Conservation (phyloP, 2,113 vertebrate species). For the Cyrtonyx montezumae region DNA sequence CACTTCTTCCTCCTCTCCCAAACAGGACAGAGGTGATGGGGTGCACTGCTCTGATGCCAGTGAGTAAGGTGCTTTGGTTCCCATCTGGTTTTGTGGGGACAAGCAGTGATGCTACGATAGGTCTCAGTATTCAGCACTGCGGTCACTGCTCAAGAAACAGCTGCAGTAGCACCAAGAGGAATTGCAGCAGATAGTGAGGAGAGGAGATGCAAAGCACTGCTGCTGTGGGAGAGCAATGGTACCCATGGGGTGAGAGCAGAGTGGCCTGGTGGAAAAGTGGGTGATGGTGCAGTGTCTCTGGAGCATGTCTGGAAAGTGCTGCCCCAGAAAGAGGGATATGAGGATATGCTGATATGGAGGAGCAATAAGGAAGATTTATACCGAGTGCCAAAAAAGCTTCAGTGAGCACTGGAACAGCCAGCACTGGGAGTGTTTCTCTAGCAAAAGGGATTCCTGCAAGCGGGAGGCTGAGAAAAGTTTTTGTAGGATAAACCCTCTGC, state of each 20-base stretch:
- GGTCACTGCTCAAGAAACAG: neutral
- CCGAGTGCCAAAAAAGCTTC: neutral
- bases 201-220: slow-evolving; percentile 7
- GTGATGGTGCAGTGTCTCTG: neutral
- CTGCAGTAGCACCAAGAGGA: neutral
- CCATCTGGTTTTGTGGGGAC: slow-evolving; percentile 51
- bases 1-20: slow-evolving; percentile 6
- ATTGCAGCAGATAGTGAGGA: neutral
- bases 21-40: neutral
- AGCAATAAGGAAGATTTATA: neutral
- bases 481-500: neutral
- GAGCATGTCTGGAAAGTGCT: rapidly evolving
- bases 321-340: rapidly evolving
- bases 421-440: neutral
- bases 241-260: neutral
- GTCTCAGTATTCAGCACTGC: neutral
- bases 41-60: neutral
- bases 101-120: slow-evolving; percentile 14
- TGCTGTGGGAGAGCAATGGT: neutral
- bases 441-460: neutral
- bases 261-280: neutral
- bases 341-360: neutral
- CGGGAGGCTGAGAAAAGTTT: neutral
- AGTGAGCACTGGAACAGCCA: neutral
- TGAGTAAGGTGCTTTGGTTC: slow-evolving; percentile 57